phyloP scores from a whole-genome alignment of 1,140 invertebrate genomes.

The Gonatopus flavifemur region DNA sequence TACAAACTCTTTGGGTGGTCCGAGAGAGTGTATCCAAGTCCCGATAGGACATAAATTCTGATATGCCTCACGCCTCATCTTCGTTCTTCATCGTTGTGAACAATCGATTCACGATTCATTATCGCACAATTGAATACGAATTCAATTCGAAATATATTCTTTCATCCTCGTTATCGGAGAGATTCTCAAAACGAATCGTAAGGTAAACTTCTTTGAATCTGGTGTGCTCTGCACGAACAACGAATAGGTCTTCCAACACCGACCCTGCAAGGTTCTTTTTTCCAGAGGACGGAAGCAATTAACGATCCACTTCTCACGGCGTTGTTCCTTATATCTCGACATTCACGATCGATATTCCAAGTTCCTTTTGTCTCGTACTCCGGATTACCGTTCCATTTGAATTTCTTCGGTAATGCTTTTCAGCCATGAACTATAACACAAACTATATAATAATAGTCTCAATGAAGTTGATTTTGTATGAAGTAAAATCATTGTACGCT shows the following conservation, averaged over 20 bases:
- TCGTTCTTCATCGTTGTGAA: constrained; percentile 30
- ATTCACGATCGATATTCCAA: constrained; percentile 28
- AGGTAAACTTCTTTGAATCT: no score
- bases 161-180: no score
- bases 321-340: constrained; percentile 6
- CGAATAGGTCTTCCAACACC: background rate
- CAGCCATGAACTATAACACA: no score
- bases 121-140: background rate
- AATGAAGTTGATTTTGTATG: no score
- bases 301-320: constrained; percentile 13
- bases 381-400: no score
- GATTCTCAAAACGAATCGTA: no score
- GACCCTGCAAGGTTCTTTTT: constrained; percentile 8
- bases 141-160: no score
- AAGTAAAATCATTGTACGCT: no score
- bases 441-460: no score
- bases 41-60: constrained; percentile 33
- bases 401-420: no score
- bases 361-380: no score
- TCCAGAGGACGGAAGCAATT: constrained; percentile 26
- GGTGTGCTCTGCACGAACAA: background rate
- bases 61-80: constrained; percentile 31
- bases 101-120: constrained; percentile 29
- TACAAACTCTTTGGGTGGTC: background rate
- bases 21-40: constrained; percentile 32